phyloP scores from a whole-genome alignment of 2,797 vertebrate genomes.

The Megalops cyprinoides region DNA sequence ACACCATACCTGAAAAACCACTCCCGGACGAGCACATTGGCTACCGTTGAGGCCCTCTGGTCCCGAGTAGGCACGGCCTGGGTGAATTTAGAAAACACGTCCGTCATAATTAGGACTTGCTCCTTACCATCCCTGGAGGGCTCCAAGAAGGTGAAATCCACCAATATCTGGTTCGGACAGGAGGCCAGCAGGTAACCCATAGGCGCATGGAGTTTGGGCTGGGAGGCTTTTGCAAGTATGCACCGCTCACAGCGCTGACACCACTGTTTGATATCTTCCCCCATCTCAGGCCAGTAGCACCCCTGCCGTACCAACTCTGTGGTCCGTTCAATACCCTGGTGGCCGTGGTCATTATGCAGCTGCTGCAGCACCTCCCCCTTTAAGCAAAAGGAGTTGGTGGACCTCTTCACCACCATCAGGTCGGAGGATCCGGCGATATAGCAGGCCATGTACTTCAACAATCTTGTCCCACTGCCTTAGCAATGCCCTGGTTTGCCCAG shows the following conservation, averaged over 20 bases:
- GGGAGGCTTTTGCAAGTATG: too few species aligned
- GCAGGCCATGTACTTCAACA: neutral
- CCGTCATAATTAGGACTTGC: too few species aligned
- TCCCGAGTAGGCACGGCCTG: too few species aligned
- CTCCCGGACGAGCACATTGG: too few species aligned
- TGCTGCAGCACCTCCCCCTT: neutral
- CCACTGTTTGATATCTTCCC: neutral
- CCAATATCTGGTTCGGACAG: too few species aligned
- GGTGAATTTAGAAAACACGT: too few species aligned
- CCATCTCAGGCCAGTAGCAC: constrained; percentile 38
- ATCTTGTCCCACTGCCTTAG: neutral
- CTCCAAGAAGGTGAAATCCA: too few species aligned
- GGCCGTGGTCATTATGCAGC: constrained; percentile 33
- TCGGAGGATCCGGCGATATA: neutral
- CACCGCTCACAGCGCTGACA: constrained; percentile 19
- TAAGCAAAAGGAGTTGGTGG: constrained; percentile 12
- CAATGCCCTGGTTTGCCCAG: neutral
- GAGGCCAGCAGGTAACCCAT: too few species aligned
- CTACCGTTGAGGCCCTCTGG: too few species aligned
- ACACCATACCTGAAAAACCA: too few species aligned
- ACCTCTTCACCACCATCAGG: constrained; percentile 7
- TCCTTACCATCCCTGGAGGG: too few species aligned
- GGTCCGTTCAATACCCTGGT: constrained; percentile 34
- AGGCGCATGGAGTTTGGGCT: too few species aligned
- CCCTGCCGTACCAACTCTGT: neutral